Percentiles rank a stretch among this genome's conserved stretches.
Conservation (phyloP, 2,113 vertebrate species). For the Nymphicus hollandicus region DNA sequence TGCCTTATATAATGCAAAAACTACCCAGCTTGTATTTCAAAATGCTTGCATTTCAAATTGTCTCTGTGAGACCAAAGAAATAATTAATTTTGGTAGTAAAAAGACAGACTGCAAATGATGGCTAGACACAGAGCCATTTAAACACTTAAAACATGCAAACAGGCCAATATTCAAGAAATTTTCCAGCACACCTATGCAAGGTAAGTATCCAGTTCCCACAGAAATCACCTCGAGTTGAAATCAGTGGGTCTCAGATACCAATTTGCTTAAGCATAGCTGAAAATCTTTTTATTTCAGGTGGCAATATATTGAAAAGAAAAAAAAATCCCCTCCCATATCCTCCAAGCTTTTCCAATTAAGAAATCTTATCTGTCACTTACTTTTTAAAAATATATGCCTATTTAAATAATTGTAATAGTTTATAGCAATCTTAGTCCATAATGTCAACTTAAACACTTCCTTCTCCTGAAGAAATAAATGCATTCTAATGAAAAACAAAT, state of each 20-base stretch:
- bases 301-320: background rate
- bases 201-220: background rate
- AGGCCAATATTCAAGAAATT: background rate
- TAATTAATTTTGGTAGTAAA: background rate
- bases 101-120: background rate
- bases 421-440: background rate
- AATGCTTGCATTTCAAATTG: background rate
- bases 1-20: background rate
- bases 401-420: background rate
- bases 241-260: background rate
- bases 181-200: background rate
- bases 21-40: background rate
- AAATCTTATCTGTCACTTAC: background rate
- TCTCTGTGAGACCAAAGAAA: background rate
- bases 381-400: background rate
- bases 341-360: background rate
- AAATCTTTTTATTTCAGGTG: background rate
- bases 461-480: background rate
- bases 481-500: background rate
- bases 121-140: background rate
- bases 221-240: background rate
- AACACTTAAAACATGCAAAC: background rate
- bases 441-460: background rate
- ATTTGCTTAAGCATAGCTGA: background rate
- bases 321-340: background rate